Base-by-base conservation (phyloP, 2,797 vertebrate genomes). In the Darevskia mixta region DNA sequence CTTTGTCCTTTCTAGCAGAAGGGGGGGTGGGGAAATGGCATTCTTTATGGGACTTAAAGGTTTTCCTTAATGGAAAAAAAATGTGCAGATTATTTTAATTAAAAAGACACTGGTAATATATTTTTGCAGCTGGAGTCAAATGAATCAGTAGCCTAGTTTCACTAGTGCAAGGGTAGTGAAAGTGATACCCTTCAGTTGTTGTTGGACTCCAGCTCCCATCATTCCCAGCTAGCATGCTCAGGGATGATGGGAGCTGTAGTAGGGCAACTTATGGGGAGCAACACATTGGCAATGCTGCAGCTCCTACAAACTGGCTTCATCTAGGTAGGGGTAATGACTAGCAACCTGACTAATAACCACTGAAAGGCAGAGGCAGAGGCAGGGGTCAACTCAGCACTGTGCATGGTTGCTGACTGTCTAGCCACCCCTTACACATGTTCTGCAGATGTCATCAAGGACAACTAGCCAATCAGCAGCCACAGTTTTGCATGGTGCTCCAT, bases 1-100 rank as follows among this genome's bases (percentile, higher is more conserved):
- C 3, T 49, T 25, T 87, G 7, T 58, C 88, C 88, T 89, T n/a
- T 86, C 87, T 91, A 35, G 73, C 5, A n/a, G 11, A 64, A 89
- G 58, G 49, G 55, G 27, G 77, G 86, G 58, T 45, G 23, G 77
- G 86, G 83, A 35, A 9, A 1, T 92, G 75, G 79, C 35, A 78
- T 5, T 76, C 55, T 3, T 75, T 49, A 3, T 38, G 85, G 18
- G n/a, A 38, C 49, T 87, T 83, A 11, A 66, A 0, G 35, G 41
- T 82, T 11, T 35, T 88, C 23, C n/a, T 79, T 29, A 73, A 78
- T 4, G 23, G 20, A 27, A 55, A 49, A 35, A 4, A 87, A 69
- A 64, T 89, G 45, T 69, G 10, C 86, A 93, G 45, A 17, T 79
- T 69, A 43, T 79, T 67, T 73, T 25, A 83, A 27, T 76, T 35